phyloP scores from a whole-genome alignment of 35 echinoderm and acorn worm genomes.

The Strongylocentrotus purpuratus region DNA sequence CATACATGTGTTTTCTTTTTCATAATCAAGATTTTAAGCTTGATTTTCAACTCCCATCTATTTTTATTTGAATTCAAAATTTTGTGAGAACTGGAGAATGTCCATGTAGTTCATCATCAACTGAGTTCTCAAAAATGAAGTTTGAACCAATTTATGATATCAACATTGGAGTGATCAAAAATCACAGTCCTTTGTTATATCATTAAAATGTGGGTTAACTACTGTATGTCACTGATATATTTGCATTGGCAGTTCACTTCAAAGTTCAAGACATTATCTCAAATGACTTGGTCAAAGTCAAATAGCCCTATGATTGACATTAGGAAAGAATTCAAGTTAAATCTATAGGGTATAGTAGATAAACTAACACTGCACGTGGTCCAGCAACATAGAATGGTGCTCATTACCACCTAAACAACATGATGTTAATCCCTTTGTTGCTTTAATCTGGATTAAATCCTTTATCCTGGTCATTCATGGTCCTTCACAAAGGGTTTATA shows the following conservation, averaged over 20 bases:
- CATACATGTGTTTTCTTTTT: too few species aligned
- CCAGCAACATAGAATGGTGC: neutral
- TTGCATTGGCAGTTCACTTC: neutral
- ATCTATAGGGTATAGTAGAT: neutral
- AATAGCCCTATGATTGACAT: neutral
- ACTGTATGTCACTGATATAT: neutral
- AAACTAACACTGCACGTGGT: neutral
- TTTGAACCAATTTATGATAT: neutral
- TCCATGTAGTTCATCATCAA: neutral
- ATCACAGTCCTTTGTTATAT: neutral
- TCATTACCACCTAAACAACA: neutral
- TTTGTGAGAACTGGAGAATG: neutral
- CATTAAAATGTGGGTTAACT: neutral
- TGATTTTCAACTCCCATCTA: too few species aligned
- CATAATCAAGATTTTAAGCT: too few species aligned
- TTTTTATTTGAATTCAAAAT: too few species aligned
- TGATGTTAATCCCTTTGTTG: neutral
- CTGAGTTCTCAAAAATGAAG: neutral
- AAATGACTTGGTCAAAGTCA: neutral
- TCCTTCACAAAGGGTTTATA: neutral
- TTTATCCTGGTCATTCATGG: neutral
- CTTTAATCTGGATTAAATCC: neutral
- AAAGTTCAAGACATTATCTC: neutral
- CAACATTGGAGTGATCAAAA: neutral
- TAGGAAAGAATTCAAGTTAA: neutral